Conservation (phyloP, 2,888 invertebrate genomes). For the Platycnemis pennipes region DNA sequence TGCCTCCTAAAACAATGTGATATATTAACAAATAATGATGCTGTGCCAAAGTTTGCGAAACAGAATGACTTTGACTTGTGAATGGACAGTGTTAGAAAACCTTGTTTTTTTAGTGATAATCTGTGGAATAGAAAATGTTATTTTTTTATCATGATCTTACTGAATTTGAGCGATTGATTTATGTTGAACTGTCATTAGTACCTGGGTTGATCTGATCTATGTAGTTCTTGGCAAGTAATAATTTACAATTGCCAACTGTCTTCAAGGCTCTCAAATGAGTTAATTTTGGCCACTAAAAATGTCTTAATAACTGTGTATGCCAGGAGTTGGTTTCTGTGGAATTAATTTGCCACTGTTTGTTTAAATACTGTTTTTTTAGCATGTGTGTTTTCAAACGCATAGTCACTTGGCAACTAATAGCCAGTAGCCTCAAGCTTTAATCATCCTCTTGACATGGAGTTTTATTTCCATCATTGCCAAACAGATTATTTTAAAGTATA, state of each 20-base stretch:
- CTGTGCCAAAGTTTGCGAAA: slow-evolving; percentile 30
- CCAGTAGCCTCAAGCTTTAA: too few relatives aligned
- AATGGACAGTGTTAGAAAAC: neutral
- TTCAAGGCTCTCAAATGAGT: neutral
- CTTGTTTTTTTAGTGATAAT: neutral
- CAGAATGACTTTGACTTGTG: neutral
- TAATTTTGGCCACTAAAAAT: neutral
- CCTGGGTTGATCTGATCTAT: neutral
- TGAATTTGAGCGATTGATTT: neutral
- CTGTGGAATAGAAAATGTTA: slow-evolving; percentile 19
- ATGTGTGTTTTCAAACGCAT: neutral
- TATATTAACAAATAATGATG: neutral
- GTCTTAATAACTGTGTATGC: too few relatives aligned
- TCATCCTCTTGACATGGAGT: too few relatives aligned
- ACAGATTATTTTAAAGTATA: neutral
- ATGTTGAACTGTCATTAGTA: neutral
- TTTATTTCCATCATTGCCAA: neutral
- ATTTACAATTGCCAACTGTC: neutral
- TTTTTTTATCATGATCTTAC: neutral
- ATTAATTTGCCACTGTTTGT: too few relatives aligned
- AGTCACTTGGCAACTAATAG: too few relatives aligned
- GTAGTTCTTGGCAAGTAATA: neutral
- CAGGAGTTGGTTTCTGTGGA: too few relatives aligned
- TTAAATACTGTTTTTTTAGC: neutral
- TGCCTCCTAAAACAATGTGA: slow-evolving; percentile 41